Percentiles rank a stretch among this genome's conserved stretches.
Conservation (phyloP, 2,888 invertebrate genomes). For the Himalopsyche anomala region DNA sequence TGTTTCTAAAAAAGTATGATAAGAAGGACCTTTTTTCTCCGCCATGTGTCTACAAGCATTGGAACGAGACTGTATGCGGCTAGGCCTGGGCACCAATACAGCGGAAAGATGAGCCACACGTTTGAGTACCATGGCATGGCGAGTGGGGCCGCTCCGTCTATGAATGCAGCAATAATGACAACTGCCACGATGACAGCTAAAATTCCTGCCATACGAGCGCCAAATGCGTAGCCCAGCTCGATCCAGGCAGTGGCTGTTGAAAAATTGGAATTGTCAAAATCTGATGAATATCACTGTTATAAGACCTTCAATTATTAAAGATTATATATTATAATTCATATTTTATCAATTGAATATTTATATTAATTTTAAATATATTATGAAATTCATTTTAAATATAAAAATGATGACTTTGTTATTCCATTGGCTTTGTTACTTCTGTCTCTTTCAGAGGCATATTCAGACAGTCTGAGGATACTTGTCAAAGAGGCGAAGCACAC, state of each 20-base stretch:
- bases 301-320: not conserved
- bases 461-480: no score
- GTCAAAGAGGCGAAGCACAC: no score
- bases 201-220: conserved; percentile 47
- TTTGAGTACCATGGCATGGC: conserved; percentile 63
- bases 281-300: not conserved
- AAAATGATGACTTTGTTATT: no score
- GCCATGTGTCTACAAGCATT: conserved; percentile 52
- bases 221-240: conserved; percentile 53
- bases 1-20: no score
- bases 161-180: conserved; percentile 45
- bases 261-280: not conserved
- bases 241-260: conserved; percentile 27
- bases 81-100: conserved; percentile 60
- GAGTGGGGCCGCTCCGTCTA: conserved; percentile 51
- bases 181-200: conserved; percentile 41
- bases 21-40: conserved; percentile 52
- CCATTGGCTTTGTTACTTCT: no score
- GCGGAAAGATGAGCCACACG: conserved; percentile 60
- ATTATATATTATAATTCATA: not conserved
- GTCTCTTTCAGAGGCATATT: no score
- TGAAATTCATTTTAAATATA: no score
- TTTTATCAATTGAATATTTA: no score
- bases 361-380: no score
- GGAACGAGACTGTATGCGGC: conserved; percentile 49